Percentiles rank a stretch among this genome's conserved stretches.
Evolutionary conservation across 30 jellyfish, hydroid and myxozoan genomes (phyloP).

Genomic region (Hydractinia echinata): DNA sequence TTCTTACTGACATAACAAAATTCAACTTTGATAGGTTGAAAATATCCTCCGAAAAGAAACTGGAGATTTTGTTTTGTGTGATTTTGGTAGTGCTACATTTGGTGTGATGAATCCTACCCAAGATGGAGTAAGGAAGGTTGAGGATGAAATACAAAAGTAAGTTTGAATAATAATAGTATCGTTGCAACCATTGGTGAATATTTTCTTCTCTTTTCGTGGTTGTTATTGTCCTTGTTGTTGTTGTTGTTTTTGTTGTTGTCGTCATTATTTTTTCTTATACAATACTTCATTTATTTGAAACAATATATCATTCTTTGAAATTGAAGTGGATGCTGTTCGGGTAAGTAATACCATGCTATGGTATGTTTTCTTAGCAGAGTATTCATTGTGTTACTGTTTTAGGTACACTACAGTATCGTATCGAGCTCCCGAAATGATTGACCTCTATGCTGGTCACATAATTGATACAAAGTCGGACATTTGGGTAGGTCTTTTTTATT

Average conservation of each 20-base stretch:
- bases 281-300: background rate
- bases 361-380: background rate
- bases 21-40: conserved; percentile 64
- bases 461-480: conserved; percentile 83
- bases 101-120: conserved; percentile 70
- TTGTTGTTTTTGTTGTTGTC: background rate
- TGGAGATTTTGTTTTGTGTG: conserved; percentile 96
- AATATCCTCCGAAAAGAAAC: conserved; percentile 77
- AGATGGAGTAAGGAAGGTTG: conserved; percentile 63
- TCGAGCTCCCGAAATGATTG: conserved; percentile 98
- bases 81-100: conserved; percentile 89
- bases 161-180: background rate
- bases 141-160: conserved; percentile 81
- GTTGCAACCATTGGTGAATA: background rate
- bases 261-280: background rate
- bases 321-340: too few relatives aligned
- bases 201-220: background rate
- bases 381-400: background rate
- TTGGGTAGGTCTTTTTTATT: conserved; percentile 59
- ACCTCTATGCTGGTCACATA: conserved; percentile 78
- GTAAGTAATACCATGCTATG: too few relatives aligned
- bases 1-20: background rate
- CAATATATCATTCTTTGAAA: too few relatives aligned
- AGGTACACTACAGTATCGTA: conserved; percentile 91
- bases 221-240: background rate